Evolutionary conservation across 2,113 vertebrate genomes (phyloP), one percentile per base, ranked within the genome.

Genomic region (Rhipidura dahli): DNA sequence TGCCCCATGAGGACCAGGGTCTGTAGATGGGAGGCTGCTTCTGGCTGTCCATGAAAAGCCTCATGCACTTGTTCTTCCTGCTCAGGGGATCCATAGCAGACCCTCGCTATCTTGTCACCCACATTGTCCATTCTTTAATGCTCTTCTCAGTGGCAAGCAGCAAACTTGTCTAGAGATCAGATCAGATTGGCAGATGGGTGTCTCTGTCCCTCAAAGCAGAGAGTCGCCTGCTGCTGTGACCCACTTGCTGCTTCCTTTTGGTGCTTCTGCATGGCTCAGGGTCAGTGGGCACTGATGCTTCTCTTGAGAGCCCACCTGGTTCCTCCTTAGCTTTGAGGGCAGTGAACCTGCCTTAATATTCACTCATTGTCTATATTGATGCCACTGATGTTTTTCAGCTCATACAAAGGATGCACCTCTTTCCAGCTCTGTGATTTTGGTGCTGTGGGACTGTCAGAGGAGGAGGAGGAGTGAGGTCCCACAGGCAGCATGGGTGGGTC

Each of bases 271-370:
- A 4, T 16, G 24, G 13, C 31, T 53, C 21, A 33, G 19, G 8
- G 3, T 44, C 30, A 54, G 44, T 0, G 0, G 2, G 9, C 0
- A 1, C 35, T 11, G 13, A 9, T 28, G 11, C 24, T 92, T 69
- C 50, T 40, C 28, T 27, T 85, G 65, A 30, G 23, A 57, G 31
- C 15, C 20, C 15, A 45, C 11, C 27, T 59, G 4, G 3, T 17
- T 92, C 13, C 35, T 51, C 35, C 54, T 56, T 15, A 31, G 17
- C 37, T 82, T 22, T 56, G 54, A 84, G 64, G 64, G 10, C 23
- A 57, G 27, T 56, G 30, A 27, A 35, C 24, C 8, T 70, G 16
- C 27, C 19, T 51, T 49, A 35, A 2, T 44, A 60, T 7, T 39
- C 18, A 35, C 9, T 24, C 28, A 21, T 63, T 6, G 0, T 17